Evolutionary conservation across 2,797 vertebrate genomes (phyloP).

Genomic region (Molossus molossus): DNA sequence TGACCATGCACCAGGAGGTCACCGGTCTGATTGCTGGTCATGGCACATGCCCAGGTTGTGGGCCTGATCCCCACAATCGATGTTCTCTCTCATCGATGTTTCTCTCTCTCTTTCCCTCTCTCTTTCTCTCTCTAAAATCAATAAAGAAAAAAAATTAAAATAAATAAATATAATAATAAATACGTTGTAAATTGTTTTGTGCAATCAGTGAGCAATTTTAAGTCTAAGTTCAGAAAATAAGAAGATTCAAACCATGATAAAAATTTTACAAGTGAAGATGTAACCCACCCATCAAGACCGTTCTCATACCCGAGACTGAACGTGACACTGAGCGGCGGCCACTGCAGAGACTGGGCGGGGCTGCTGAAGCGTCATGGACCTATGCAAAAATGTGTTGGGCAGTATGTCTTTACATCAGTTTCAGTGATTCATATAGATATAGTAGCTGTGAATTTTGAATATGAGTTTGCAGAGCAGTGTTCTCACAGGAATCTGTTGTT

Average conservation of each 20-base stretch:
- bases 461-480: neutral
- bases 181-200: constrained; percentile 4
- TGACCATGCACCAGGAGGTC: no score
- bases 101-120: no score
- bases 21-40: no score
- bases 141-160: no score
- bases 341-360: neutral
- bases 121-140: no score
- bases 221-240: neutral
- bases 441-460: neutral
- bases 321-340: accelerated
- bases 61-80: no score
- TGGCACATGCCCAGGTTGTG: no score
- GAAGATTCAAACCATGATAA: neutral
- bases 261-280: neutral
- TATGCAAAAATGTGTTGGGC: neutral
- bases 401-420: neutral
- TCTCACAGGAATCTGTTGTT: neutral
- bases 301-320: neutral
- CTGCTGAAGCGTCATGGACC: neutral
- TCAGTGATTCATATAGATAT: neutral
- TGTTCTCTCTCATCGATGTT: no score
- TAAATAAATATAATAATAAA: neutral
- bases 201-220: neutral
- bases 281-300: neutral